Conservation (phyloP, 2,888 invertebrate species). For the Xanthorhoe spadicearia region DNA sequence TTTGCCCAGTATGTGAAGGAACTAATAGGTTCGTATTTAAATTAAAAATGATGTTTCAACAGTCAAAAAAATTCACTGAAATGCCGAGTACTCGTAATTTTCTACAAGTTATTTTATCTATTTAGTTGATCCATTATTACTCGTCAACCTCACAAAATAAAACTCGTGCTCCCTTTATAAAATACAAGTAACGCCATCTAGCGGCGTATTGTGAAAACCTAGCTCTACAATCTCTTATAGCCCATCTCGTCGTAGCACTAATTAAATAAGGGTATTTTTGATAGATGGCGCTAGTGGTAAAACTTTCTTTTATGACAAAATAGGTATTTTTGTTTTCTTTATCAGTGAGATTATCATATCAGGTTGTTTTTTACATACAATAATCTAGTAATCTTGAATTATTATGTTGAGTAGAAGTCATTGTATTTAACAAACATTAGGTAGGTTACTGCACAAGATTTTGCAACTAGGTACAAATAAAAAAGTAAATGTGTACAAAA, state of each 20-base stretch:
- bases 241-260: background rate
- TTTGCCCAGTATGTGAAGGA: too few relatives aligned
- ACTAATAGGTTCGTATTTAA: too few relatives aligned
- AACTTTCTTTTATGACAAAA: background rate
- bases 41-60: too few relatives aligned
- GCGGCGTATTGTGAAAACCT: background rate
- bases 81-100: too few relatives aligned
- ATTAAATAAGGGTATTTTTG: background rate
- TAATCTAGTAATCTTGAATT: background rate
- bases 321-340: background rate
- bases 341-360: background rate
- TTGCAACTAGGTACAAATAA: conserved; percentile 8
- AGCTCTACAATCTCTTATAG: background rate
- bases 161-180: too few relatives aligned
- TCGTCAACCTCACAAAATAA: too few relatives aligned
- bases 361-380: background rate
- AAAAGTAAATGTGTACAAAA: conserved; percentile 37
- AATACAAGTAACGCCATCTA: conserved; percentile 13
- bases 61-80: too few relatives aligned
- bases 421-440: background rate
- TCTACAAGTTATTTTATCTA: too few relatives aligned
- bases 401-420: background rate
- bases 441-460: background rate
- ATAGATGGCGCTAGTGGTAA: conserved; percentile 26
- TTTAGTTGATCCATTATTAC: too few relatives aligned